Conservation (phyloP, 2,797 vertebrate genomes). For the Bovichtus variegatus region DNA sequence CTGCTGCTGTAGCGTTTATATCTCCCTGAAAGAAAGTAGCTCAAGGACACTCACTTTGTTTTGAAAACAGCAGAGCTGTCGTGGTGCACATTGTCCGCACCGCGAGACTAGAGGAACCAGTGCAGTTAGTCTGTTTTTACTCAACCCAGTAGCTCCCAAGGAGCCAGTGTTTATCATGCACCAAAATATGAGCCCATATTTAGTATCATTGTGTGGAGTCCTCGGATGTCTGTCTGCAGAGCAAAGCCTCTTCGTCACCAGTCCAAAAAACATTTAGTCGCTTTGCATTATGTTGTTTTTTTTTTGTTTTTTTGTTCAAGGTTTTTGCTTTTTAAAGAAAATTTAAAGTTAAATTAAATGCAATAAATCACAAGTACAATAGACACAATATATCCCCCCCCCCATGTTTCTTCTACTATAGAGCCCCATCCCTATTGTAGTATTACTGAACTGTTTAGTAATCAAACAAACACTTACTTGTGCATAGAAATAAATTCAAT, state of each 20-base stretch:
- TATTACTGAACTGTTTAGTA: too few relatives aligned
- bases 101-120: constrained; percentile 51
- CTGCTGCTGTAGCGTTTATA: constrained; percentile 8
- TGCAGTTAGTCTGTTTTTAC: constrained; percentile 75
- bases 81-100: constrained; percentile 55
- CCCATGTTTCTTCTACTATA: too few relatives aligned
- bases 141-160: constrained; percentile 68
- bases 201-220: constrained; percentile 71
- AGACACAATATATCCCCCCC: too few relatives aligned
- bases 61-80: constrained; percentile 74
- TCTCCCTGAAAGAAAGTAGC: constrained; percentile 32
- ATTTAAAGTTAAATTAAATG: too few relatives aligned
- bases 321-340: too few relatives aligned
- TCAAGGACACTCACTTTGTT: constrained; percentile 74
- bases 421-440: too few relatives aligned
- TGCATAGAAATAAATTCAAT: too few relatives aligned
- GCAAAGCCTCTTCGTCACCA: constrained; percentile 27
- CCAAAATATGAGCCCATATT: constrained; percentile 83
- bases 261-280: constrained; percentile 10
- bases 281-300: not conserved
- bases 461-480: too few relatives aligned
- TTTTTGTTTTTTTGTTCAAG: not conserved
- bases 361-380: too few relatives aligned
- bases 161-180: constrained; percentile 76
- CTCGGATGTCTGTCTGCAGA: constrained; percentile 48